Evolutionary conservation across 1,140 invertebrate species (phyloP).

Genomic region (Sminthurides bifidus): DNA sequence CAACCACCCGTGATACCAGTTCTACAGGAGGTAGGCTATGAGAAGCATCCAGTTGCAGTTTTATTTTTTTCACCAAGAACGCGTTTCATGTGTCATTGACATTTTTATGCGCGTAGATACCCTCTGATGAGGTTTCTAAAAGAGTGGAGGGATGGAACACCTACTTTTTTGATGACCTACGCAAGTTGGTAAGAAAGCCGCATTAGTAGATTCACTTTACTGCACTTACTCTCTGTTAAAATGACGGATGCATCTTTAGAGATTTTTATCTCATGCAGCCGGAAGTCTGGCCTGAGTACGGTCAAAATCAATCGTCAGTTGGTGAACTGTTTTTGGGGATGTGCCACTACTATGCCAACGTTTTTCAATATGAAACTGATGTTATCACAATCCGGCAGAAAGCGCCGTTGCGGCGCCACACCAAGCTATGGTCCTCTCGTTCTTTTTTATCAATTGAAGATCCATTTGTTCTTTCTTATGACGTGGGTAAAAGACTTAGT

Average conservation of each 20-base stretch:
- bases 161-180: neutral
- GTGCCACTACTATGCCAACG: slow-evolving; percentile 33
- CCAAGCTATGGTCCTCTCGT: slow-evolving; percentile 37
- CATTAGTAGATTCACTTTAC: too few species aligned
- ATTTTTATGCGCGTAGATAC: too few species aligned
- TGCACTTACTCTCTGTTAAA: too few species aligned
- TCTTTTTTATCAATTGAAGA: neutral
- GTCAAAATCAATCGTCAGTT: neutral
- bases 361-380: slow-evolving; percentile 35
- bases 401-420: slow-evolving; percentile 32
- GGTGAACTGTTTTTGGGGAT: neutral
- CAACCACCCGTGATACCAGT: slow-evolving; percentile 48
- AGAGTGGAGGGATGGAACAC: neutral
- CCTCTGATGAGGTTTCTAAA: too few species aligned
- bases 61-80: neutral
- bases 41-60: neutral
- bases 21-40: slow-evolving; percentile 42
- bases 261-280: neutral
- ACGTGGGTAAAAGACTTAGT: neutral
- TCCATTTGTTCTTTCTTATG: neutral
- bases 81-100: too few species aligned
- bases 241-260: too few species aligned
- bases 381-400: slow-evolving; percentile 38
- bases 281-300: neutral
- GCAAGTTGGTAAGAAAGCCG: neutral